Base-by-base conservation (phyloP, 2,888 invertebrate genomes). In the Drosophila niveifrons region DNA sequence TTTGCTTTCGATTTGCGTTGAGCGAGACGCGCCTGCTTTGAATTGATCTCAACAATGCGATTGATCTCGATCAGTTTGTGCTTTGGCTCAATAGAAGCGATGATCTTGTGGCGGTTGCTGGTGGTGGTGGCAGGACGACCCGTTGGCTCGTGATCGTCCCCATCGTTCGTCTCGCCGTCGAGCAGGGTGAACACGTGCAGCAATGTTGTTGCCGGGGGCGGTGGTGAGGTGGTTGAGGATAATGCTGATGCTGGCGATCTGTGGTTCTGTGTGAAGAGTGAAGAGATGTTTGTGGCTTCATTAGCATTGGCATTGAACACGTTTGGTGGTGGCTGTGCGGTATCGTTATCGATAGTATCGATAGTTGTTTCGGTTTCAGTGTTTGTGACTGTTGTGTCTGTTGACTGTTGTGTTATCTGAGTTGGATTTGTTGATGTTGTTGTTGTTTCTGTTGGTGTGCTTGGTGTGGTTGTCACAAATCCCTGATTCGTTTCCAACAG, bases 1-100 rank as follows among this genome's bases (percentile, higher is more conserved):
- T 86, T 89, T 4, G 88, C 82, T 63, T 94, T 94, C 73, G 94
- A 94, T 70, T 94, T 94, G 8, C 94, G 82, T 17, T 94, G 94
- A 53, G 94, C 93, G 61, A 94, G 93, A 88, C 94, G 94, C 34
- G 94, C 94, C 86, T 94, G 93, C 90, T 95, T 95, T 0, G 95
- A 95, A 39, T 94, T 94, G 1, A 96, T 94, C 92, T 96, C 95
- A 2, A 95, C 94, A 31, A 95, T 94, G 89, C 96, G 93, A 90
- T 95, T 96, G 0, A 96, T 94, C 78, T 95, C 95, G 70, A 95
- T 95, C 15, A 96, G 87, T 91, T 94, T 94, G 80, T 95, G 94
- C 65, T 90, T 89, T 58, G 91, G 90, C 34, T 80, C 79, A 9
- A 69, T 66, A 1, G 62, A 63, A 7, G 83, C 65, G 8, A 81